These are phyloP conservation scores for Erethizon dorsatum DNA, from an alignment of 2,797 vertebrate genomes.

Conservation along the genomic window DNA sequence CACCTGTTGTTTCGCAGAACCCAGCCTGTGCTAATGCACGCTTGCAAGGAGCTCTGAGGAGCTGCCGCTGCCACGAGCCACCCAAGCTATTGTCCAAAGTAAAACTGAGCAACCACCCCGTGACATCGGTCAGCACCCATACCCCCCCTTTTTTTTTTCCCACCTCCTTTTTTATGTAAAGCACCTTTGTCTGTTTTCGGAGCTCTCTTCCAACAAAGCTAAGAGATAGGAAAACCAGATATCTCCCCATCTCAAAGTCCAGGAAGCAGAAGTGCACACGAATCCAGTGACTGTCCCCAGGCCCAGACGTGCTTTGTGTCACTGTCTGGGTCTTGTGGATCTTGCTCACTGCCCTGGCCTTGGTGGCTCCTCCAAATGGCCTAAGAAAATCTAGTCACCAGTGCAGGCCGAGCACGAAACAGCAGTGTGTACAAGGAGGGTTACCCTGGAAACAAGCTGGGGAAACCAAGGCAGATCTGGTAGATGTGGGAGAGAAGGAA, in stretches of 20 bases:
- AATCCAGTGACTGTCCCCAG: not conserved
- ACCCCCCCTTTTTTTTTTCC: too few relatives aligned
- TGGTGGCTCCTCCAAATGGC: not conserved
- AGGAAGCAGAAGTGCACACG: not conserved
- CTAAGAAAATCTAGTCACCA: not conserved
- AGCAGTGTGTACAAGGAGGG: not conserved
- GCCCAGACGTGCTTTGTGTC: not conserved
- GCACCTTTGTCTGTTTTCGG: conserved; percentile 47
- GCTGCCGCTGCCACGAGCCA: fast-evolving
- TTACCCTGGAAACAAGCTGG: conserved; percentile 16
- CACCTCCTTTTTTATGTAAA: conserved; percentile 7
- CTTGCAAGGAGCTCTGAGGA: not conserved
- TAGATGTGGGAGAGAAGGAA: not conserved
- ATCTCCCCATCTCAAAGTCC: not conserved
- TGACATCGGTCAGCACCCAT: not conserved
- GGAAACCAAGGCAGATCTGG: not conserved
- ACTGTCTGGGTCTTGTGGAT: not conserved
- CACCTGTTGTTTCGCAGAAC: not conserved
- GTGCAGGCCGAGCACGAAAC: not conserved
- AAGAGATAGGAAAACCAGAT: not conserved
- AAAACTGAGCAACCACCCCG: not conserved
- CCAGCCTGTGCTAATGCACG: not conserved
- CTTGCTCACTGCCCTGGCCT: not conserved
- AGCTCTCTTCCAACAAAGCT: conserved; percentile 39
- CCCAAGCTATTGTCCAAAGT: not conserved